phyloP scores from a whole-genome alignment of 2,797 vertebrate species.

The Labeo calbasu region DNA sequence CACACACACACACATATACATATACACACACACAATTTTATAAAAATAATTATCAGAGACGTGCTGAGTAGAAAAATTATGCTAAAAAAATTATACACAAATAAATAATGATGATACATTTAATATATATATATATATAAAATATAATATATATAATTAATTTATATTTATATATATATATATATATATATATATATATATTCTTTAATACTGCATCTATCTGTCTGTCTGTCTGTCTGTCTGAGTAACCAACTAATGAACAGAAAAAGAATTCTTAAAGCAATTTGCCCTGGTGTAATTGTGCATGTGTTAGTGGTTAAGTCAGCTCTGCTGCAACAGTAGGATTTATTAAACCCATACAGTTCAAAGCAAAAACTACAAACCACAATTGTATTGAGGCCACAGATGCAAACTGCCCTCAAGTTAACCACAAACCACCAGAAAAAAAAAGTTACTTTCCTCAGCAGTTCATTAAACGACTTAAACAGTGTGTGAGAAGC shows the following conservation, averaged over 20 bases:
- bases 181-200: too few relatives aligned
- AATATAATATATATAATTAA: too few relatives aligned
- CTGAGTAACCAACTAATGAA: background rate
- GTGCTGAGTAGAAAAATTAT: too few relatives aligned
- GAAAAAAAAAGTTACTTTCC: conserved; percentile 7
- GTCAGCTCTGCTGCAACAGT: background rate
- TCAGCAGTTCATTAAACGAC: conserved; percentile 21
- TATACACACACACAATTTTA: too few relatives aligned
- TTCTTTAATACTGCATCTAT: too few relatives aligned
- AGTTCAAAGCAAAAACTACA: background rate
- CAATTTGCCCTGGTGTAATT: background rate
- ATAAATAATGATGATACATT: too few relatives aligned
- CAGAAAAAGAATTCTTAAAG: background rate
- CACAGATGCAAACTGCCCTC: background rate
- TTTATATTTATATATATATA: too few relatives aligned
- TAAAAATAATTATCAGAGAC: too few relatives aligned
- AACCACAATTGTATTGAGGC: conserved; percentile 6
- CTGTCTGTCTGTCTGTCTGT: too few relatives aligned
- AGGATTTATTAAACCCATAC: background rate
- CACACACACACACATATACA: too few relatives aligned
- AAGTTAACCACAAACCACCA: conserved; percentile 2
- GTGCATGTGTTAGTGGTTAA: background rate
- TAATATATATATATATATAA: too few relatives aligned
- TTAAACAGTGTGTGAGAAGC: conserved; percentile 22
- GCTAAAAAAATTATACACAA: too few relatives aligned